phyloP scores from a whole-genome alignment of 2,888 invertebrate genomes.

The Pristionchus mayeri region DNA sequence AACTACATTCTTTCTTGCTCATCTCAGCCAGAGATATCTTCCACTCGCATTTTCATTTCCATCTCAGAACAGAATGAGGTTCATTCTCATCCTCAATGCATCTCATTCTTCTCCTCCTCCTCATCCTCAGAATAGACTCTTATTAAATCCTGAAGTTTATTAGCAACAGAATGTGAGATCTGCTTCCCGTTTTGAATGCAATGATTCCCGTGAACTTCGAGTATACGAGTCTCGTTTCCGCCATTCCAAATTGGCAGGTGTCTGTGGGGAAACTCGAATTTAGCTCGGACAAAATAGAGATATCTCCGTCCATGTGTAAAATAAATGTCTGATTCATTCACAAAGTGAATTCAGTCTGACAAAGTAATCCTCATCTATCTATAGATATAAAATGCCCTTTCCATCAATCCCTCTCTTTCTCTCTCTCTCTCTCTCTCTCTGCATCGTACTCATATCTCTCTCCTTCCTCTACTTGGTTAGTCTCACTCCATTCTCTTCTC shows the following conservation, averaged over 20 bases:
- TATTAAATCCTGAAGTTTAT: not conserved
- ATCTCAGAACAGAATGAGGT: not conserved
- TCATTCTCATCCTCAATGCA: not conserved
- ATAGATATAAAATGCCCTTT: not conserved
- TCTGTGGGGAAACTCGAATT: not conserved
- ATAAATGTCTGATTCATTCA: not conserved
- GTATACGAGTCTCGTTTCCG: not conserved
- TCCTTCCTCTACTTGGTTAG: not conserved
- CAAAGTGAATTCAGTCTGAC: not conserved
- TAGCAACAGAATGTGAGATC: not conserved
- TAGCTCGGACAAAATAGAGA: not conserved
- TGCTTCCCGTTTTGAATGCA: not conserved
- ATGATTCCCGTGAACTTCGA: not conserved
- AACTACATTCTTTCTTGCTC: not conserved
- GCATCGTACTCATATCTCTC: no score
- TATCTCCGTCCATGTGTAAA: not conserved
- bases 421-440: slow-evolving; percentile 8
- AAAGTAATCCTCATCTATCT: not conserved
- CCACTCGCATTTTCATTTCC: not conserved
- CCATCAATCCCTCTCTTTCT: not conserved
- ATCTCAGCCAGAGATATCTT: not conserved
- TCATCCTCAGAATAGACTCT: not conserved
- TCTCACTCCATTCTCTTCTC: not conserved
- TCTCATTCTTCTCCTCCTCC: not conserved
- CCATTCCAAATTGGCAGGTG: not conserved